Evolutionary conservation across 2,888 invertebrate species (phyloP).

Genomic region (Encarsia formosa): DNA sequence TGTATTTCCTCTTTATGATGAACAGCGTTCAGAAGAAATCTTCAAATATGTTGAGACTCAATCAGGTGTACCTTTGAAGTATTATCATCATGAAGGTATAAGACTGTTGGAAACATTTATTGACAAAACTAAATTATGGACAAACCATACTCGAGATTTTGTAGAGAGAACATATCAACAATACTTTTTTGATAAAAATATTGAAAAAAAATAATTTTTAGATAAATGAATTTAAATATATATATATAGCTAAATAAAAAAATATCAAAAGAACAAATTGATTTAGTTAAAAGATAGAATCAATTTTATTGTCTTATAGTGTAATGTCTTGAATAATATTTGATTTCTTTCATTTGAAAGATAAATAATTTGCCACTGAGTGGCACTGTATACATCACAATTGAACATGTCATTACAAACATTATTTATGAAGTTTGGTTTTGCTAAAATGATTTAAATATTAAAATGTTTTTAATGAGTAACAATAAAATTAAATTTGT

Average conservation of each 20-base stretch:
- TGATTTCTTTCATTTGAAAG: conserved; percentile 28
- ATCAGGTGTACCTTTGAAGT: conserved; percentile 36
- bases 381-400: no score
- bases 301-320: conserved; percentile 13
- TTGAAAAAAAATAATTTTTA: conserved; percentile 1
- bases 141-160: conserved; percentile 28
- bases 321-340: conserved; percentile 8
- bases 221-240: conserved; percentile 1
- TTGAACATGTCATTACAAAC: no score
- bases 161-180: conserved; percentile 31
- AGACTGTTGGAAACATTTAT: conserved; percentile 28
- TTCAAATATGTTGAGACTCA: conserved; percentile 34
- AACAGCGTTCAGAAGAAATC: conserved; percentile 32
- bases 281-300: background rate
- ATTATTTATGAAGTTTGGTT: no score
- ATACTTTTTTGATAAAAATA: conserved; percentile 27
- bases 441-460: no score
- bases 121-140: conserved; percentile 26
- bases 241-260: background rate
- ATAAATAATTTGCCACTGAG: conserved; percentile 24
- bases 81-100: conserved; percentile 35
- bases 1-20: conserved; percentile 36
- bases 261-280: background rate
- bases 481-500: no score
- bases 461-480: no score